phyloP scores from a whole-genome alignment of 1,140 invertebrate species.

The Prorops nasuta region DNA sequence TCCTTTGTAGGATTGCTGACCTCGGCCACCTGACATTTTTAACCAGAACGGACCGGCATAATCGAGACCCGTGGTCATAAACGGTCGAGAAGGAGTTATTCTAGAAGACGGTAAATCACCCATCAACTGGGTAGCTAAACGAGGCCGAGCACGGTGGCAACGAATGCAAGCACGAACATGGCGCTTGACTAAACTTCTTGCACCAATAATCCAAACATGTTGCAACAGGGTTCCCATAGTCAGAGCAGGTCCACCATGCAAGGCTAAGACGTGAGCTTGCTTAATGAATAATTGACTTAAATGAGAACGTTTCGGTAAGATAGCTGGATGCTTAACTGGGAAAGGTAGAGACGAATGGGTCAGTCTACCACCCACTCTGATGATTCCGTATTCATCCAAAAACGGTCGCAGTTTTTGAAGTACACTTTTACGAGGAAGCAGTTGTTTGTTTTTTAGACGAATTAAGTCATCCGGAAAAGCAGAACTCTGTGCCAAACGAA shows the following conservation, averaged over 20 bases:
- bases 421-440: not conserved
- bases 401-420: no score
- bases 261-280: not conserved
- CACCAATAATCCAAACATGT: not conserved
- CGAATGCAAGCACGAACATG: no score
- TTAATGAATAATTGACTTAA: not conserved
- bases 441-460: not conserved
- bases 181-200: no score
- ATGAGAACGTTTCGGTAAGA: not conserved
- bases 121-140: not conserved
- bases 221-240: not conserved
- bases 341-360: no score
- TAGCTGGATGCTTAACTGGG: not conserved
- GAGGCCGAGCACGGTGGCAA: not conserved
- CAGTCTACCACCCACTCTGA: no score
- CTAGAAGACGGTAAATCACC: not conserved
- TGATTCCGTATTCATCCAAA: no score
- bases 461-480: not conserved
- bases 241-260: not conserved
- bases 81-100: not conserved
- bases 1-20: no score
- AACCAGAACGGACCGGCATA: no score
- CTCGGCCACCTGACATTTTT: no score
- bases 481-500: not conserved
- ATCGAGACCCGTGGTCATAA: no score